Conservation (phyloP, 2,797 vertebrate genomes). For the Betta splendens region DNA sequence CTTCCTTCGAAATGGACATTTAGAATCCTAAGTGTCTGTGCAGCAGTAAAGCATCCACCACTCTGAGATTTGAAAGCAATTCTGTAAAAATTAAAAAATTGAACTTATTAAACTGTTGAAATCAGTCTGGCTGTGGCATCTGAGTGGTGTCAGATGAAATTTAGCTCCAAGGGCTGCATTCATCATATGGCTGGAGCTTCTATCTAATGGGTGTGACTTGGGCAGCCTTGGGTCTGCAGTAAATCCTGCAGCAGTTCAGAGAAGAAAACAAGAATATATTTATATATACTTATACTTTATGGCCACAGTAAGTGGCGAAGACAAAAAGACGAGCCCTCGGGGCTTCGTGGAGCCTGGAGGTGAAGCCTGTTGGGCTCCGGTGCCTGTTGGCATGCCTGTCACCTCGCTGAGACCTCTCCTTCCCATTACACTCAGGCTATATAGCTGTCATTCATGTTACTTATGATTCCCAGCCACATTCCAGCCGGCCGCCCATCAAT, state of each 20-base stretch:
- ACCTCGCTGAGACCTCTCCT: slow-evolving; percentile 66
- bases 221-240: slow-evolving; percentile 25
- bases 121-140: too few species aligned
- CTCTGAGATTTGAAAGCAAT: too few species aligned
- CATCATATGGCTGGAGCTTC: slow-evolving; percentile 22
- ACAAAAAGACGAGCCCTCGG: slow-evolving; percentile 49
- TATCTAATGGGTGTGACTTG: slow-evolving; percentile 18
- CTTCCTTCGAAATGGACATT: slow-evolving; percentile 29
- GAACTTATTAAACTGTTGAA: too few species aligned
- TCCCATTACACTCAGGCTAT: slow-evolving; percentile 64
- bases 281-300: too few species aligned
- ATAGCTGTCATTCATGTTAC: slow-evolving; percentile 68
- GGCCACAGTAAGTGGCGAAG: slow-evolving; percentile 62
- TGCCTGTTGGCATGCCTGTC: slow-evolving; percentile 60
- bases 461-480: slow-evolving; percentile 59
- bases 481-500: slow-evolving; percentile 40
- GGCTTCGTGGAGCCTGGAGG: slow-evolving; percentile 58
- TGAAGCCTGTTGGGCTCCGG: slow-evolving; percentile 60
- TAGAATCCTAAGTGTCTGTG: slow-evolving; percentile 30
- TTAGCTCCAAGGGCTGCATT: slow-evolving; percentile 11
- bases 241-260: slow-evolving; percentile 34
- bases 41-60: slow-evolving; percentile 9
- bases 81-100: too few species aligned
- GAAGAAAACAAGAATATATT: slow-evolving; percentile 49
- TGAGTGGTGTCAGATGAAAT: slow-evolving; percentile 19